These are phyloP conservation scores for Petrolisthes manimaculis DNA, from an alignment of 2,888 invertebrate species.

Conservation along the genomic window DNA sequence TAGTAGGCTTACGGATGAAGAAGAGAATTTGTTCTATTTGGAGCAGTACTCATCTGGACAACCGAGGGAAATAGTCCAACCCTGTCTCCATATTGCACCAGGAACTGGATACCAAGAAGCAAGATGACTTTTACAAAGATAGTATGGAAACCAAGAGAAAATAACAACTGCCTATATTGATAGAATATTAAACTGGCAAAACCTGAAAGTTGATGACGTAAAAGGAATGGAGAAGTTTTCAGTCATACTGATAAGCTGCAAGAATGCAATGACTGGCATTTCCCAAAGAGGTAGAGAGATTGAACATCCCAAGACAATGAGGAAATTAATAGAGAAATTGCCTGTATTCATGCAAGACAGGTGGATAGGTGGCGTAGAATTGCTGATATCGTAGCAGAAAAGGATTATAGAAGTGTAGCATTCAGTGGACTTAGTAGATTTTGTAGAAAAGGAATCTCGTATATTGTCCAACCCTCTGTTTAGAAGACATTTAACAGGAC, in stretches of 20 bases:
- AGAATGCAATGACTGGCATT: not conserved
- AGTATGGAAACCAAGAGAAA: conserved; percentile 16
- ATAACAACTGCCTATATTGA: conserved; percentile 10
- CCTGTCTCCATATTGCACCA: not conserved
- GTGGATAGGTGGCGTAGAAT: not conserved
- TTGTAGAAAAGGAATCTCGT: not conserved
- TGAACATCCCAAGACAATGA: conserved; percentile 24
- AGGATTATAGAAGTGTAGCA: not conserved
- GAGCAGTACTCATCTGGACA: conserved; percentile 25
- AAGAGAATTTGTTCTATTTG: conserved; percentile 7
- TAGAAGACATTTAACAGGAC: not conserved
- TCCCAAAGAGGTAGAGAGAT: not conserved
- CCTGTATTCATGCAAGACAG: conserved; percentile 1
- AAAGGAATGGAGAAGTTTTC: conserved; percentile 21
- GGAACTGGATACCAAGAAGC: conserved; percentile 12
- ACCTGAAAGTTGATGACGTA: conserved; percentile 8
- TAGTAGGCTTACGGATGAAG: no score
- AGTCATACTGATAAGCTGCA: conserved; percentile 5
- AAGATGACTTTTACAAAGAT: conserved; percentile 8
- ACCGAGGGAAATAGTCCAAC: no score
- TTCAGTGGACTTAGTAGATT: conserved; percentile 2
- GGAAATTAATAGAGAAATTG: conserved; percentile 16
- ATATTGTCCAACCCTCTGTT: conserved; percentile 4
- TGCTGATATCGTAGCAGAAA: not conserved
- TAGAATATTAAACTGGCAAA: conserved; percentile 13